Base-by-base conservation (phyloP, 2,888 invertebrate species). In the Blastobasis adustella region DNA sequence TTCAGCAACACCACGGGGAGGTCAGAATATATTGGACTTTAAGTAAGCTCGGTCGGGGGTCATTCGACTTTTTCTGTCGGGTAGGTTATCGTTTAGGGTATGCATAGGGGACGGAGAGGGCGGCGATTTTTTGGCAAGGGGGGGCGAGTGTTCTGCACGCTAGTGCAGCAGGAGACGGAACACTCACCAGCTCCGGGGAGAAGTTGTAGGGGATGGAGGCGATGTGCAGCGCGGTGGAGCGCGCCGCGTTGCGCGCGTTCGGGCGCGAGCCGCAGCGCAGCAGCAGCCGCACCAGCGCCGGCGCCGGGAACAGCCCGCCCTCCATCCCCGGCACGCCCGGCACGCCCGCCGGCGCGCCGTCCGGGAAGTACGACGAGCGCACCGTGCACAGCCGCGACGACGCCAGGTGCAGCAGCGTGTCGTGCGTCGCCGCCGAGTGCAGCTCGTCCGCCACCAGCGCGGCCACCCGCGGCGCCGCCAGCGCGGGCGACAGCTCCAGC, bases 371-470 rank as follows among this genome's bases (percentile, higher is more conserved):
- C 62, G 92, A 92, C 71, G 94, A 93, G 70, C 92, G 92, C 60
- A 96, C 92, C 9, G 93, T 93, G 83, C 95, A 95, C 59, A 93
- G 89, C 58, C 92, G 92, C 45, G 93, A 94, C 52, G 94, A 94
- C 69, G 94, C 93, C 59, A 97, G 90, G 87, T 97, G 97, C 55
- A 98, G 90, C 58, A 97, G 88, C n/a, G 95, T 92, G 76, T 96
- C 95, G 55, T 93, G 93, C 53, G 92, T 90, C 66, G 89, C 90
- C 6, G 92, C 91, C 63, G 93, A 93, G 58, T 91, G 91, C 50
- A 94, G 92, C 79, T 94, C 92, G 55, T 89, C 79, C 50, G 86
- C 89, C 38, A 94, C 90, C 49, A 93, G 82, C 81, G n/a, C 81
- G 75, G 51, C 51, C 9, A 94, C 90, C 46, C 90, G 67, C 51